Evolutionary conservation across 2,888 invertebrate species (phyloP).

Genomic region (Trachelus iudaicus): DNA sequence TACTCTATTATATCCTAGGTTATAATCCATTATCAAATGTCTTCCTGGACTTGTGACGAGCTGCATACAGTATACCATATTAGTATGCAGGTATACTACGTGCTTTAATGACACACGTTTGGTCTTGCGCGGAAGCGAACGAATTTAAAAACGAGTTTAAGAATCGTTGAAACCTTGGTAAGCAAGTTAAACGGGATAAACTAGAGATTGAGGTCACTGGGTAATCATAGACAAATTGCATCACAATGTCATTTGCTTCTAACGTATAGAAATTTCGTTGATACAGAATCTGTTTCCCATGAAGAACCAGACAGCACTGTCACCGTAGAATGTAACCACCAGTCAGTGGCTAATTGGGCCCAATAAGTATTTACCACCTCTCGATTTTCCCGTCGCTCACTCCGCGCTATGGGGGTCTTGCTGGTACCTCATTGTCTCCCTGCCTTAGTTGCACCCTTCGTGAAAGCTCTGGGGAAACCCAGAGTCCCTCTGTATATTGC

Average conservation of each 20-base stretch:
- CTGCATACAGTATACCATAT: neutral
- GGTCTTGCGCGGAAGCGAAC: neutral
- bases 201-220: neutral
- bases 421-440: constrained; percentile 41
- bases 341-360: constrained; percentile 50
- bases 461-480: neutral
- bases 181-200: neutral
- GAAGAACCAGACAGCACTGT: neutral
- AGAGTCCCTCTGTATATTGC: neutral
- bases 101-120: neutral
- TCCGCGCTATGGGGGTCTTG: constrained; percentile 32
- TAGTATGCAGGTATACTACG: neutral
- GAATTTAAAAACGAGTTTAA: neutral
- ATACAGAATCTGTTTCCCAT: neutral
- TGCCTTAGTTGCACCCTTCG: constrained; percentile 11
- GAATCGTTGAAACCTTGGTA: neutral
- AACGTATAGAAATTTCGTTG: neutral
- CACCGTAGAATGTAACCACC: constrained; percentile 45
- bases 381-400: constrained; percentile 37
- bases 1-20: constrained; percentile 39
- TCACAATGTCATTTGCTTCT: neutral
- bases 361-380: constrained; percentile 47
- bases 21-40: constrained; percentile 13
- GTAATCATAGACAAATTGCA: neutral
- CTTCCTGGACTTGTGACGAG: neutral